Evolutionary conservation across 2,113 vertebrate genomes (phyloP), one percentile per base, ranked within the genome.

Genomic region (Cariama cristata): DNA sequence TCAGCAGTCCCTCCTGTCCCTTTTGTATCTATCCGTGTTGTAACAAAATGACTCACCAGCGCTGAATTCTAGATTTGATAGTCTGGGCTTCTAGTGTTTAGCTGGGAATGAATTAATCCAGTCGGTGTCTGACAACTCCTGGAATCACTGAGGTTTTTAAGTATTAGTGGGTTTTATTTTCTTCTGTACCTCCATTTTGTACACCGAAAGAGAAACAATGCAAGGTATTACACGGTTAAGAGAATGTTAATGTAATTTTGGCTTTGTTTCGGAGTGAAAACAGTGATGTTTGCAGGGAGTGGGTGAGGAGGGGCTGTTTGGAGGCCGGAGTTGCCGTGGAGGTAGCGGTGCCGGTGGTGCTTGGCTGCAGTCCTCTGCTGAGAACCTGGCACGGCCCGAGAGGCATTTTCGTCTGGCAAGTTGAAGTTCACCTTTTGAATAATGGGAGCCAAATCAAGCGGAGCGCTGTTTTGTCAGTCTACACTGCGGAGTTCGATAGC

Each of bases 331-430:
- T 33, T 52, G 53, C 49, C n/a, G 4, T 24, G 27, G 6, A 28
- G 28, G 58, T 33, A 18, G 63, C 28, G 0, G 4, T 35, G 64
- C 45, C 1, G 9, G 15, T 22, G 44, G 22, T 67, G 40, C 12
- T 12, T 9, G 44, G 16, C 64, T 73, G 67, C 53, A 33, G 79
- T 49, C 35, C 12, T 22, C 35, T 44, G 80, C 7, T 50, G 44
- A 44, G 8, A 80, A 7, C 1, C 0, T 12, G 27, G 30, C 60
- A 49, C 27, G 4, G 1, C 5, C 71, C 10, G 13, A 27, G 33
- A 26, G 60, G 28, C 8, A 16, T 28, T 67, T 26, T 67, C 8
- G 0, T n/a, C 45, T 38, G 53, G 35, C 42, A 40, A 35, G 16
- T 45, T 27, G 12, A n/a, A 12, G 28, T 68, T 88, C 7, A 3